Conservation (phyloP, 2,113 vertebrate genomes). For the Naja naja region DNA sequence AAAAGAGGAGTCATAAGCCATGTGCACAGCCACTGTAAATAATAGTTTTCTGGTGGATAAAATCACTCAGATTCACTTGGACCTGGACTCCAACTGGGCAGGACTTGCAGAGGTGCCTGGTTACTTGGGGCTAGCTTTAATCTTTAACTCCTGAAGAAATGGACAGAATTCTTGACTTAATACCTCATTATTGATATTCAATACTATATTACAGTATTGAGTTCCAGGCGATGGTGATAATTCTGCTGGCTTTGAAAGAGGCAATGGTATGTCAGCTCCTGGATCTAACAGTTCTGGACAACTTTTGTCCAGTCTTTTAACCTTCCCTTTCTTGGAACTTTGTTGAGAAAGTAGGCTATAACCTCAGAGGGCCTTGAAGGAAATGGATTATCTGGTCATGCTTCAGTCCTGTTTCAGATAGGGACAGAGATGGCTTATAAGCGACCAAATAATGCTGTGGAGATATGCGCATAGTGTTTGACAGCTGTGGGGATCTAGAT, state of each 20-base stretch:
- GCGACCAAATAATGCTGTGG: background rate
- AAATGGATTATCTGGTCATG: background rate
- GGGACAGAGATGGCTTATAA: background rate
- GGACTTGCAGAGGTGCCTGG: background rate
- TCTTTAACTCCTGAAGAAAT: background rate
- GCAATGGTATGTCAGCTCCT: background rate
- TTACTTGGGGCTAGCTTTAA: background rate
- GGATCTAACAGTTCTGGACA: background rate
- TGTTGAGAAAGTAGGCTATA: background rate
- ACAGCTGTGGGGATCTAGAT: background rate
- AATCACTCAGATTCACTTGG: background rate
- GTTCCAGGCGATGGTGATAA: background rate
- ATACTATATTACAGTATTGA: background rate
- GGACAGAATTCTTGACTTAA: background rate
- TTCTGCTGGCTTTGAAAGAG: background rate
- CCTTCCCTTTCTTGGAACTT: background rate
- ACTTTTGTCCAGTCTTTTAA: background rate
- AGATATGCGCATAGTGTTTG: background rate
- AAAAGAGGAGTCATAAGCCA: background rate
- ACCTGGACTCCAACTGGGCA: background rate
- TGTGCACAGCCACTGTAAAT: background rate
- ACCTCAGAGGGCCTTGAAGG: background rate
- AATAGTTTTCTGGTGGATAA: background rate
- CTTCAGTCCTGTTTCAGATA: background rate
- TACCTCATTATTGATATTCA: background rate